Evolutionary conservation across 2,888 invertebrate genomes (phyloP).

Genomic region (Piscicola geometra): DNA sequence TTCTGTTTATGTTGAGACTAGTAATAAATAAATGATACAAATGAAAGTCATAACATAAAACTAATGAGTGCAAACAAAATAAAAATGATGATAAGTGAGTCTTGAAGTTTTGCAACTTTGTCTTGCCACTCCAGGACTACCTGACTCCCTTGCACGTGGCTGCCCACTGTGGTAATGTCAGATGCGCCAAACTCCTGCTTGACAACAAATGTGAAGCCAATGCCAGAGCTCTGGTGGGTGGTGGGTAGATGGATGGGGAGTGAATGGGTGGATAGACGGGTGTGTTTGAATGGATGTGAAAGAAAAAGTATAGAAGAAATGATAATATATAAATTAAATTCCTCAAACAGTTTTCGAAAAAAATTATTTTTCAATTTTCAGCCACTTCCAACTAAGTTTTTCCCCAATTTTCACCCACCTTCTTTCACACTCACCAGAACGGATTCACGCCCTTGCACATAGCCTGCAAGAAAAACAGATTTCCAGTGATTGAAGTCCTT

Average conservation of each 20-base stretch:
- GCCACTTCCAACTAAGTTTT: too few species aligned
- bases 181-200: conserved; percentile 87
- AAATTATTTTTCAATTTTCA: too few species aligned
- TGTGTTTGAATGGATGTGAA: too few species aligned
- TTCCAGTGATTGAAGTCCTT: conserved; percentile 91
- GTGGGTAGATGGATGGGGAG: background rate
- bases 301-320: too few species aligned
- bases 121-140: conserved; percentile 66
- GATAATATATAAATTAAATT: background rate
- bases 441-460: conserved; percentile 98
- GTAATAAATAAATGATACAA: background rate
- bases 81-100: background rate
- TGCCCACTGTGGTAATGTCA: conserved; percentile 69
- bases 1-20: too few species aligned
- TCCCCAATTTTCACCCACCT: too few species aligned
- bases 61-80: background rate
- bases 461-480: conserved; percentile 98
- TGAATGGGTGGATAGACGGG: background rate
- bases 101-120: background rate
- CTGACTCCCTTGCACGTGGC: conserved; percentile 95
- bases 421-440: too few species aligned
- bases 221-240: conserved; percentile 64
- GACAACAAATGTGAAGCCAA: conserved; percentile 96
- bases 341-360: too few species aligned
- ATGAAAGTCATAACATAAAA: background rate